Base-by-base conservation (phyloP, 2,113 vertebrate species). In the Phrynosoma blainvillii region DNA sequence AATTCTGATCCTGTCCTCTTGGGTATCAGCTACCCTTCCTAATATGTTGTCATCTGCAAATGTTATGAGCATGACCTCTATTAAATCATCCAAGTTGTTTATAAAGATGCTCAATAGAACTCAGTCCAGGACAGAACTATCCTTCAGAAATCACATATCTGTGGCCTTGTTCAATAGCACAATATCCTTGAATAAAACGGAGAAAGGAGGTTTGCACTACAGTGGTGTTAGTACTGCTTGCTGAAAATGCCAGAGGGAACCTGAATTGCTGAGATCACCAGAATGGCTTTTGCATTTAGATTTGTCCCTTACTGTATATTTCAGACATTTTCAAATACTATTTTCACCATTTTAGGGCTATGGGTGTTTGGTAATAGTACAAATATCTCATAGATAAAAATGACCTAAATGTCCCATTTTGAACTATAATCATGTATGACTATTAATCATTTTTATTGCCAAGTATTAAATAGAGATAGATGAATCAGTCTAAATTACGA, bases 381-480 rank as follows among this genome's bases (percentile, higher is more conserved):
- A 66, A 54, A 66, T 42, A 18, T 87, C 47, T 81, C 11, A 62
- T 23, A 75, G 36, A 76, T 76, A 52, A 88, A 83, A 77, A 23
- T 66, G 20, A 76, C 56, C 27, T 82, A 75, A 56, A 65, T 65
- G 36, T 27, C 81, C 56, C 18, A 25, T 87, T 87, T 54, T 65
- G 54, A 87, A 74, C 52, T 82, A 27, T 20, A 30, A n/a, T 87
- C 78, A 85, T 11, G 7, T 85, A 36, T 40, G 32, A 75, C 54
- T 70, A 32, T 42, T 82, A 86, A 70, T 82, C 47, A 82, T 82
- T 76, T 82, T 77, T 86, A 86, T 82, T 86, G 62, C 73, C 52
- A 77, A 77, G 73, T 71, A 47, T 11, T 86, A 89, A 89, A 66
- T 80, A 59, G n/a, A 82, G 59, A 42, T 78, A 59, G 56, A 42